These are phyloP conservation scores for Peromyscus leucopus DNA, from an alignment of 2,113 vertebrate genomes.

Conservation along the genomic window DNA sequence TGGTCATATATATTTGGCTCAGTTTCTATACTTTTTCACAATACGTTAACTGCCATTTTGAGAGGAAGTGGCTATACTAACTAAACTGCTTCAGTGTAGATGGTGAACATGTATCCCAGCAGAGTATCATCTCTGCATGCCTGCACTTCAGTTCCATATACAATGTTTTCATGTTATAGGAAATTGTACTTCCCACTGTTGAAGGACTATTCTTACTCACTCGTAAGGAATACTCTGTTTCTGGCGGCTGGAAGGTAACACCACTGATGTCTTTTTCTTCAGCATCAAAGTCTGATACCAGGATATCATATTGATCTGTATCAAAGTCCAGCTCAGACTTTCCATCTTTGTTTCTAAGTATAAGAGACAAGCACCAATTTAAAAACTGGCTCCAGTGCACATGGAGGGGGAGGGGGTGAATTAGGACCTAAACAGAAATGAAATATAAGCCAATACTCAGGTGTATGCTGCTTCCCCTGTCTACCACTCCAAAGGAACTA, in stretches of 20 bases:
- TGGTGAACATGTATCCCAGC: slow-evolving; percentile 24
- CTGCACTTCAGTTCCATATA: not conserved
- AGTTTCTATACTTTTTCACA: slow-evolving; percentile 19
- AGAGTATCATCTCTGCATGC: slow-evolving; percentile 14
- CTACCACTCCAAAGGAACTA: slow-evolving; percentile 54
- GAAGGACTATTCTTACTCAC: slow-evolving; percentile 83
- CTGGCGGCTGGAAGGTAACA: slow-evolving; percentile 85
- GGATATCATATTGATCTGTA: slow-evolving; percentile 86
- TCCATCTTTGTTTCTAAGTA: slow-evolving; percentile 89
- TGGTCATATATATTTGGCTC: slow-evolving; percentile 43
- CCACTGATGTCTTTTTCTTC: slow-evolving; percentile 83
- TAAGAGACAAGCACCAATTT: slow-evolving; percentile 80
- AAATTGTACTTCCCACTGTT: slow-evolving; percentile 59
- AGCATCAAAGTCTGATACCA: slow-evolving; percentile 87
- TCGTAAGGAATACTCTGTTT: slow-evolving; percentile 91
- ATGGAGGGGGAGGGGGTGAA: not conserved
- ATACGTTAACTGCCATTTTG: slow-evolving; percentile 6
- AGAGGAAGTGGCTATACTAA: slow-evolving; percentile 23
- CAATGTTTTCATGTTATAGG: slow-evolving; percentile 37
- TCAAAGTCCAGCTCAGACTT: slow-evolving; percentile 92
- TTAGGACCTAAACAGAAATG: slow-evolving; percentile 70
- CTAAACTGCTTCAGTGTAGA: not conserved
- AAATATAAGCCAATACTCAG: slow-evolving; percentile 61
- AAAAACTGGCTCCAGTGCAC: slow-evolving; percentile 64
- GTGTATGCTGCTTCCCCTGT: slow-evolving; percentile 39